Evolutionary conservation across 2,888 invertebrate genomes (phyloP).

Genomic region (Microdon myrmicae): DNA sequence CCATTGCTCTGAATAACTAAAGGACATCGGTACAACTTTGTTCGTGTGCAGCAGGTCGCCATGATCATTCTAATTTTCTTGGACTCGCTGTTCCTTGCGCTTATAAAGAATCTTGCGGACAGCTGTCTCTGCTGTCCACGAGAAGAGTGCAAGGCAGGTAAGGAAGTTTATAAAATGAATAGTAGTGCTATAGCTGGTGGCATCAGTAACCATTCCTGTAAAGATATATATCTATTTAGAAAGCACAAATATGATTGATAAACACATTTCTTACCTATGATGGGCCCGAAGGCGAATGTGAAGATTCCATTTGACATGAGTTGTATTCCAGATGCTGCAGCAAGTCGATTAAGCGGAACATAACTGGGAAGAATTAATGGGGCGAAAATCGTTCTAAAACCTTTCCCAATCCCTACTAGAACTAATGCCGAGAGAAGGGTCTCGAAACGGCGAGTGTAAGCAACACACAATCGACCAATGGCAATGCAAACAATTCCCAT

Average conservation of each 20-base stretch:
- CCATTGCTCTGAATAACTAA: too few relatives aligned
- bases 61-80: conserved; percentile 14
- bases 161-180: conserved; percentile 60
- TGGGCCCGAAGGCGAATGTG: conserved; percentile 72
- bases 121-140: conserved; percentile 58
- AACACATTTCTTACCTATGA: conserved; percentile 69
- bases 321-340: conserved; percentile 78
- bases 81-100: conserved; percentile 25
- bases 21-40: too few relatives aligned
- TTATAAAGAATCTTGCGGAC: conserved; percentile 50
- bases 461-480: conserved; percentile 58
- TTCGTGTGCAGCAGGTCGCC: neutral
- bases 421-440: conserved; percentile 71
- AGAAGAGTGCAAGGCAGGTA: conserved; percentile 57
- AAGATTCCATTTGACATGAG: conserved; percentile 74
- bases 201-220: conserved; percentile 60
- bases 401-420: conserved; percentile 78
- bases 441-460: conserved; percentile 69
- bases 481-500: conserved; percentile 72
- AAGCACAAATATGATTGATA: neutral
- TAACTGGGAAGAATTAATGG: conserved; percentile 78
- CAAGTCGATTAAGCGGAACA: conserved; percentile 75
- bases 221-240: neutral
- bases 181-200: conserved; percentile 57
- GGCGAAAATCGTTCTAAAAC: conserved; percentile 79